Percentiles rank a stretch among this genome's conserved stretches.
phyloP scores from a whole-genome alignment of 1,140 invertebrate genomes.

The Himalopsyche phryganea region DNA sequence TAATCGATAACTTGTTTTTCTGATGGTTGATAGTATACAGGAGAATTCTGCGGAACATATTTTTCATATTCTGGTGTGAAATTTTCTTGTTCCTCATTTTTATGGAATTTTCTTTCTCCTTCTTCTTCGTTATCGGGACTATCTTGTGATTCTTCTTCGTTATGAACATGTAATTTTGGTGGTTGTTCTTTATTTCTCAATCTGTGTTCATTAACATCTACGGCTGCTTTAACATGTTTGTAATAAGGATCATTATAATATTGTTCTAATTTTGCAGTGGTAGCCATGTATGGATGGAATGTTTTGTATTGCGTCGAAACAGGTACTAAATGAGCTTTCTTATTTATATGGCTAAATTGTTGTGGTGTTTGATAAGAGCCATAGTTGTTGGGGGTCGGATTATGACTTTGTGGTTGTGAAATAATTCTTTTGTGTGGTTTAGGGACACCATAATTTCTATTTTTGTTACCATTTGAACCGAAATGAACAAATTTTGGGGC shows the following conservation, averaged over 20 bases:
- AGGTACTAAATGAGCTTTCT: constrained; percentile 1
- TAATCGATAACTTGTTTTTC: constrained; percentile 37
- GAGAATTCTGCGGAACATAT: constrained; percentile 41
- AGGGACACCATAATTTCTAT: too few relatives aligned
- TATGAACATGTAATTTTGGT: constrained; percentile 34
- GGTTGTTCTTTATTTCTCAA: constrained; percentile 44
- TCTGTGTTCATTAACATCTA: constrained; percentile 41
- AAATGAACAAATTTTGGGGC: too few relatives aligned
- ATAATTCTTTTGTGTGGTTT: too few relatives aligned
- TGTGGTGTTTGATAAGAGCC: too few relatives aligned
- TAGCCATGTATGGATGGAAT: constrained; percentile 46
- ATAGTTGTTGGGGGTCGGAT: too few relatives aligned
- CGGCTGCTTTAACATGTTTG: constrained; percentile 44
- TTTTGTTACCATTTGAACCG: too few relatives aligned
- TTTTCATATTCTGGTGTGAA: constrained; percentile 42
- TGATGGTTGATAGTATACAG: constrained; percentile 41
- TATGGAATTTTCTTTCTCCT: constrained; percentile 37
- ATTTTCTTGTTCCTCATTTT: constrained; percentile 41
- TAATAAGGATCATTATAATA: constrained; percentile 46
- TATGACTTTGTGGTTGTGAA: too few relatives aligned
- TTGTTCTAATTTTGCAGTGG: constrained; percentile 41
- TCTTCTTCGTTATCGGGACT: constrained; percentile 36
- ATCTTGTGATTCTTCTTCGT: constrained; percentile 41
- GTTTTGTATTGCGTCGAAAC: constrained; percentile 32
- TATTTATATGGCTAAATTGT: neutral